Evolutionary conservation across 2,888 invertebrate species (phyloP).

Genomic region (Conomelus anceps): DNA sequence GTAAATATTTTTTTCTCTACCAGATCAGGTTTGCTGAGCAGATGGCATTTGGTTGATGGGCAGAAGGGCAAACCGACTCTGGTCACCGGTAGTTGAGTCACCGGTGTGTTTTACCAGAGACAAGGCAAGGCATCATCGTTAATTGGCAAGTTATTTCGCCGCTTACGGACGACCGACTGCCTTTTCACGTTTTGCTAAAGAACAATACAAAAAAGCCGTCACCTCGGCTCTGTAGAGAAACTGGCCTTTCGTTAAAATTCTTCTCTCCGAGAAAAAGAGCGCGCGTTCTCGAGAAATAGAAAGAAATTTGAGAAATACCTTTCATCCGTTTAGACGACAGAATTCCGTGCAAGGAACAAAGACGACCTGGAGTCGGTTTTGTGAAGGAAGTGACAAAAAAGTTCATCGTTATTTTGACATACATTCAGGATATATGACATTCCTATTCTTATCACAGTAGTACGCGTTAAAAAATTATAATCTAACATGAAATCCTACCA

Average conservation of each 20-base stretch:
- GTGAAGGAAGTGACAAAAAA: background rate
- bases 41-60: background rate
- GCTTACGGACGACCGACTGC: background rate
- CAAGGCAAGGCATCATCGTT: background rate
- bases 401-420: background rate
- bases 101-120: background rate
- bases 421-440: background rate
- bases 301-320: background rate
- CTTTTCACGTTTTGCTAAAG: background rate
- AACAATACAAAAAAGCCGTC: background rate
- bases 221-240: background rate
- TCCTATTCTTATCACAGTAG: background rate
- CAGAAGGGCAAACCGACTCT: background rate
- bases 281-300: background rate
- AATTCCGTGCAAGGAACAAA: too few relatives aligned
- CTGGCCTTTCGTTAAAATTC: conserved; percentile 12
- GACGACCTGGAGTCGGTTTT: too few relatives aligned
- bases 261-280: background rate
- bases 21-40: background rate
- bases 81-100: background rate
- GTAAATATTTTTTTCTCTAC: background rate
- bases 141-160: background rate
- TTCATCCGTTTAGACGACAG: background rate
- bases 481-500: background rate
- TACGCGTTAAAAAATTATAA: background rate